phyloP scores from a whole-genome alignment of 35 echinoderm and acorn worm species.

The Ophiothrix spiculata region DNA sequence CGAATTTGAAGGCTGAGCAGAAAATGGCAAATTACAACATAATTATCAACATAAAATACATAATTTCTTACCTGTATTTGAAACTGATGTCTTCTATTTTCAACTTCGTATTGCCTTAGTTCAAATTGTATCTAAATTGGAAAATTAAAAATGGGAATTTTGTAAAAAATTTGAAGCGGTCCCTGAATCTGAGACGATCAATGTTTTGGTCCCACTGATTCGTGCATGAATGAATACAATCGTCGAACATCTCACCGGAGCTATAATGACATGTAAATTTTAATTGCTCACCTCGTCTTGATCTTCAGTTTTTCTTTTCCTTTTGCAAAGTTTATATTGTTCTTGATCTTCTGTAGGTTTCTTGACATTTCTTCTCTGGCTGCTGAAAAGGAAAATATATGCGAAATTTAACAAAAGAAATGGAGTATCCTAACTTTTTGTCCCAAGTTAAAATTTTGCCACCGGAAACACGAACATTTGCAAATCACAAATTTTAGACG shows the following conservation, averaged over 20 bases:
- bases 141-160: neutral
- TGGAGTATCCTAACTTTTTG: neutral
- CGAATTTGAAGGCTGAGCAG: neutral
- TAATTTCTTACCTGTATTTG: conserved; percentile 46
- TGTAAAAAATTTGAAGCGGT: neutral
- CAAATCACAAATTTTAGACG: neutral
- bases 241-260: neutral
- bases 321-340: conserved; percentile 21
- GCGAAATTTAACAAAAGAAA: too few relatives aligned
- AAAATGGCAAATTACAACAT: neutral
- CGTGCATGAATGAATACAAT: neutral
- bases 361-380: neutral
- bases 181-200: neutral
- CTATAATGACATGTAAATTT: neutral
- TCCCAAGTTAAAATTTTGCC: neutral
- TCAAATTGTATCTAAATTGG: neutral
- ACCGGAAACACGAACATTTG: neutral
- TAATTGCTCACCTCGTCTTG: conserved; percentile 23
- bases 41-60: neutral
- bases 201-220: neutral
- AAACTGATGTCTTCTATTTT: conserved; percentile 54
- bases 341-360: neutral
- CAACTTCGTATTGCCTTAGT: conserved; percentile 14
- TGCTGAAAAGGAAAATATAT: neutral
- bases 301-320: conserved; percentile 39